A percentile compares a stretch with the other conserved stretches of the same genome.
Evolutionary conservation across 2,113 vertebrate species (phyloP).

Genomic region (Ammodytes dubius): DNA sequence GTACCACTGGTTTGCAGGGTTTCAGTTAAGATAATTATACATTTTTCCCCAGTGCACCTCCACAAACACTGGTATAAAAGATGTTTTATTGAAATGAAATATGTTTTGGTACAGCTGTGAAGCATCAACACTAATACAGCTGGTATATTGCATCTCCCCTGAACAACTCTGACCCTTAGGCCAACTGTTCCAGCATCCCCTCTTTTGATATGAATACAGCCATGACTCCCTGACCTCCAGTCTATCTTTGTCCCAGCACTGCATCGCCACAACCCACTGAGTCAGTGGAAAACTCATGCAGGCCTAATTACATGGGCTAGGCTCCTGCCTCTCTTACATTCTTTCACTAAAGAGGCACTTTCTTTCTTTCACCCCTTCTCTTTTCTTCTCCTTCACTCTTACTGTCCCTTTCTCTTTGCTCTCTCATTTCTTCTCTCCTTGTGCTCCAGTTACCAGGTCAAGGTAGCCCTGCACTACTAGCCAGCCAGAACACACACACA

Average conservation of each 20-base stretch:
- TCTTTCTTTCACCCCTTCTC: slow-evolving; percentile 66
- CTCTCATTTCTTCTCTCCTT: slow-evolving; percentile 78
- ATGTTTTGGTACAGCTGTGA: not conserved
- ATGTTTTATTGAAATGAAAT: not conserved
- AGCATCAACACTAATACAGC: not conserved
- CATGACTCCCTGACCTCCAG: slow-evolving; percentile 66
- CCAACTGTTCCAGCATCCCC: not conserved
- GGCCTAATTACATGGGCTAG: slow-evolving; percentile 88
- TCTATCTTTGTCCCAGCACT: slow-evolving; percentile 80
- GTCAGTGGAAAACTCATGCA: slow-evolving; percentile 93
- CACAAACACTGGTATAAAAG: not conserved
- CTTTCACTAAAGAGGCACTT: slow-evolving; percentile 70
- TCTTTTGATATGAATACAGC: slow-evolving; percentile 52
- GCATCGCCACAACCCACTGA: slow-evolving; percentile 75
- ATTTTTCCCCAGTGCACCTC: not conserved
- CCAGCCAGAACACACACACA: slow-evolving; percentile 74
- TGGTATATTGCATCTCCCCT: not conserved
- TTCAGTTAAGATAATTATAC: slow-evolving; percentile 8
- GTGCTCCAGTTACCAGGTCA: slow-evolving; percentile 89
- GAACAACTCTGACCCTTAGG: slow-evolving; percentile 1
- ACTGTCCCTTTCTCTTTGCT: slow-evolving; percentile 74
- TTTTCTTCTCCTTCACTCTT: slow-evolving; percentile 69
- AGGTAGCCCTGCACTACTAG: slow-evolving; percentile 76
- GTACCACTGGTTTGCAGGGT: not conserved
- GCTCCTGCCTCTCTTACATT: slow-evolving; percentile 66